Evolutionary conservation across 2,113 vertebrate species (phyloP).

Genomic region (Poeciliopsis turrubarensis): DNA sequence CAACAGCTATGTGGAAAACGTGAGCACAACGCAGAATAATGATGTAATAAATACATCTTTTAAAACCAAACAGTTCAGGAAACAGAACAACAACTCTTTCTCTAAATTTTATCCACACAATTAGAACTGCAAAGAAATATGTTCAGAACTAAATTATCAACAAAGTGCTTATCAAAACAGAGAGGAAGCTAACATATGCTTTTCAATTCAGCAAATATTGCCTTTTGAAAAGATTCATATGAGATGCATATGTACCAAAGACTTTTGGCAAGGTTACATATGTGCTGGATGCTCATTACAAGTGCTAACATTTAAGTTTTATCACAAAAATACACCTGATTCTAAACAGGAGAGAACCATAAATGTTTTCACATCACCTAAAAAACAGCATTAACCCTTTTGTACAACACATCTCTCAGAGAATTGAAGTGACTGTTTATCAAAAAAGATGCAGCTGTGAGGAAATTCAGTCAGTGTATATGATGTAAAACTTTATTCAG

Average conservation of each 20-base stretch:
- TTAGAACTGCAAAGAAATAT: background rate
- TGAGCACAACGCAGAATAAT: background rate
- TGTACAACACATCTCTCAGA: background rate
- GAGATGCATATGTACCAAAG: background rate
- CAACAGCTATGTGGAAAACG: background rate
- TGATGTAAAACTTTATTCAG: conserved; percentile 2
- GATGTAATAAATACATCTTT: background rate
- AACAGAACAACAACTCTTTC: background rate
- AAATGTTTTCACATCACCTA: background rate
- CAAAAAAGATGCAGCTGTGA: background rate
- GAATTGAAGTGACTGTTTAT: background rate
- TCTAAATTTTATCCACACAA: background rate
- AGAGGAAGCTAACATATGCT: background rate
- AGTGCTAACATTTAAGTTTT: background rate
- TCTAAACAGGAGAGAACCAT: background rate
- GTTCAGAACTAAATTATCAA: background rate
- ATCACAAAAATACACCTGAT: background rate
- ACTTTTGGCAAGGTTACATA: background rate
- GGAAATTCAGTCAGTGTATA: conserved; percentile 21
- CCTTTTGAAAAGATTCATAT: background rate
- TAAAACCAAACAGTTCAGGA: background rate
- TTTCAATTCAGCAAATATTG: background rate
- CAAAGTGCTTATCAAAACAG: background rate
- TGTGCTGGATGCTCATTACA: too few relatives aligned
- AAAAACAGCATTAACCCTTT: background rate